These are phyloP conservation scores for Gila orcuttii DNA, from an alignment of 2,113 vertebrate species.

Conservation along the genomic window DNA sequence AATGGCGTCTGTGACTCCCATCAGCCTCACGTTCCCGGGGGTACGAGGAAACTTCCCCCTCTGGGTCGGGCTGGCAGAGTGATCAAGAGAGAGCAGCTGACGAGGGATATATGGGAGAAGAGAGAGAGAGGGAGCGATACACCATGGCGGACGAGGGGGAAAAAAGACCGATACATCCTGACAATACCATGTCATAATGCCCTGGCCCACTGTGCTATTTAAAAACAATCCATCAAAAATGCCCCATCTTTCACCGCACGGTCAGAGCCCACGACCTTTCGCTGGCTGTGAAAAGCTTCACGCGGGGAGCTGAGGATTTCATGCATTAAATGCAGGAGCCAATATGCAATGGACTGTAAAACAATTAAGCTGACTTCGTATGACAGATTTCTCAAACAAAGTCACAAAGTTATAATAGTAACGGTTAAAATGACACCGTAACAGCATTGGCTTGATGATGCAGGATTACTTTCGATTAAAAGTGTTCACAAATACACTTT, in stretches of 20 bases:
- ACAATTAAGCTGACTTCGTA: constrained; percentile 12
- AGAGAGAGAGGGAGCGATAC: constrained; percentile 41
- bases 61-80: constrained; percentile 56
- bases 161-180: constrained; percentile 49
- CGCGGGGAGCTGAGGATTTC: not conserved
- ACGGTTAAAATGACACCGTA: not conserved
- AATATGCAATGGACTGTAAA: not conserved
- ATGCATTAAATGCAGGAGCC: constrained; percentile 8
- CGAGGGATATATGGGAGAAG: constrained; percentile 2
- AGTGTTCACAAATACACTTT: not conserved
- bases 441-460: not conserved
- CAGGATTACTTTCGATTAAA: not conserved
- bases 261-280: constrained; percentile 11
- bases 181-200: constrained; percentile 53
- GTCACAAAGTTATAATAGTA: not conserved
- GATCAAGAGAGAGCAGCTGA: constrained; percentile 73
- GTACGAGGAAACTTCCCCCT: constrained; percentile 52
- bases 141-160: constrained; percentile 28
- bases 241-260: constrained; percentile 3
- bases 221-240: constrained; percentile 53
- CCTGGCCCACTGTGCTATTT: constrained; percentile 21
- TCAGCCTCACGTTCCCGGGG: constrained; percentile 1
- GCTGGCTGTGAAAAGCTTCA: constrained; percentile 33
- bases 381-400: not conserved
- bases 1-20: constrained; percentile 37